Evolutionary conservation across 2,797 vertebrate species (phyloP).

Genomic region (Pseudotriccus pelzelni): DNA sequence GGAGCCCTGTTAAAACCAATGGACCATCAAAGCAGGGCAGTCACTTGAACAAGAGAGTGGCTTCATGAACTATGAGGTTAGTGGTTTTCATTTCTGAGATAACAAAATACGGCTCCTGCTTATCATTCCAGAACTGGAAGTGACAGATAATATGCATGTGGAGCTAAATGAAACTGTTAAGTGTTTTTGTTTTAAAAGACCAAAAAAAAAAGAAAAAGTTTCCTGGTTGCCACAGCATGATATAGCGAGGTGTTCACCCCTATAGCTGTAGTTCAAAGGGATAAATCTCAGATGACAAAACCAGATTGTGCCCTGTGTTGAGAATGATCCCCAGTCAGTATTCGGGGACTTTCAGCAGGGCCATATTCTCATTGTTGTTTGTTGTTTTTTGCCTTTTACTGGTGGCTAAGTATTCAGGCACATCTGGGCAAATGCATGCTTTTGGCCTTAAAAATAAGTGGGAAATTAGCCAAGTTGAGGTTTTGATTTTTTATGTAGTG

Average conservation of each 20-base stretch:
- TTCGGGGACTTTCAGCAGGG: not conserved
- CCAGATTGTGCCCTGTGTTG: not conserved
- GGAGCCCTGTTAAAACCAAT: not conserved
- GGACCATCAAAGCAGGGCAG: not conserved
- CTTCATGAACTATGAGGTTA: not conserved
- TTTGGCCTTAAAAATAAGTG: not conserved
- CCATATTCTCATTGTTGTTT: too few species aligned
- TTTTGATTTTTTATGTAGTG: not conserved
- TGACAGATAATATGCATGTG: accelerated
- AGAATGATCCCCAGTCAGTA: not conserved
- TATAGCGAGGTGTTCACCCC: not conserved
- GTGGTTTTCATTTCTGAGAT: not conserved
- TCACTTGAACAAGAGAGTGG: not conserved
- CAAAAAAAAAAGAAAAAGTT: not conserved
- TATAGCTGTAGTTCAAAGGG: not conserved
- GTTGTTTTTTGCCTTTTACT: not conserved
- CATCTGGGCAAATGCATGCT: not conserved
- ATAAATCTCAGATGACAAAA: not conserved
- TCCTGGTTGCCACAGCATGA: not conserved
- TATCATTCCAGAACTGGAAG: not conserved
- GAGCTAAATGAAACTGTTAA: not conserved
- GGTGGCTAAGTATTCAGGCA: not conserved
- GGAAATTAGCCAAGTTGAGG: not conserved
- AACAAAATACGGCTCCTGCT: not conserved
- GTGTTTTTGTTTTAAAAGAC: not conserved